Evolutionary conservation across 2,797 vertebrate species (phyloP).

Genomic region (Spatula versicolor): DNA sequence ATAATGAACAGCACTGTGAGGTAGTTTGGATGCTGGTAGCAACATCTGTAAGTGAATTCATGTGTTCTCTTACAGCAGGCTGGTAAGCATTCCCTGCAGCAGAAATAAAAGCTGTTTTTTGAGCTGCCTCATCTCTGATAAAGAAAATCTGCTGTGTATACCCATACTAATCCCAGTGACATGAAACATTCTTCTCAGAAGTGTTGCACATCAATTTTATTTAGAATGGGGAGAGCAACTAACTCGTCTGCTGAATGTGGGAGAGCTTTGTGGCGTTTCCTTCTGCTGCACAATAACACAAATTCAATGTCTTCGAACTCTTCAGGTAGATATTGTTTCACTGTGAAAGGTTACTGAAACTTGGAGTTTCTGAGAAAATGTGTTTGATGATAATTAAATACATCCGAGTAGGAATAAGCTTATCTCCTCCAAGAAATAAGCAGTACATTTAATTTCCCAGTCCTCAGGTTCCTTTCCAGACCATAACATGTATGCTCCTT

Average conservation of each 20-base stretch:
- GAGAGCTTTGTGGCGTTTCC: background rate
- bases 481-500: background rate
- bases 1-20: background rate
- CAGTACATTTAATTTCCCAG: constrained; percentile 15
- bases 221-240: background rate
- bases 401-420: constrained; percentile 1
- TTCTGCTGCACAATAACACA: background rate
- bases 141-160: background rate
- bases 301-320: background rate
- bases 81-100: background rate
- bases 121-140: background rate
- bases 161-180: background rate
- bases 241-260: background rate
- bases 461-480: constrained; percentile 20
- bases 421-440: constrained; percentile 27
- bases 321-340: background rate
- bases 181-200: background rate
- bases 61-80: background rate
- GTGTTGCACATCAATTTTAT: background rate
- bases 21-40: background rate
- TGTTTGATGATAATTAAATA: constrained; percentile 19
- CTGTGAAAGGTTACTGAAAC: constrained; percentile 1
- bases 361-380: background rate
- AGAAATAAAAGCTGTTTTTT: constrained; percentile 1
- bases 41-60: background rate